Evolutionary conservation across 2,888 invertebrate species (phyloP), one percentile per base, ranked within the genome.

Genomic region (Lypha dubia): DNA sequence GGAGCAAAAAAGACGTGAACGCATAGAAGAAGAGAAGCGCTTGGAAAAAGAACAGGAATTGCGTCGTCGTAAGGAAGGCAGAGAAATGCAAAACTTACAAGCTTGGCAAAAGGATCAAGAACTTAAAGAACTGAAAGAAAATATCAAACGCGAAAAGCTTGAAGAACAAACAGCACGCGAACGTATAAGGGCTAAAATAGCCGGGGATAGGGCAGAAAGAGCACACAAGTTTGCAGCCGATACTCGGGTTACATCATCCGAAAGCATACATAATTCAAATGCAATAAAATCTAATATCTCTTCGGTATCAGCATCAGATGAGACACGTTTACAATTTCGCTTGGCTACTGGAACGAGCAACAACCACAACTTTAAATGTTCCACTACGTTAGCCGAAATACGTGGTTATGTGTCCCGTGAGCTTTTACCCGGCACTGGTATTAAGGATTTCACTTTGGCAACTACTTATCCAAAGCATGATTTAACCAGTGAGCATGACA

Each of bases 381-480:
- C 93, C 53, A 94, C 94, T 24, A 94, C 95, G 0, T 92, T 98
- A 3, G 93, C 93, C 0, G 93, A 94, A n/a, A 93, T 94, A 51
- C 92, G 93, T 5, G 88, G 88, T 22, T 93, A 92, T 87, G 92
- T 93, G 1, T 89, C 88, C 49, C 76, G 38, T 1, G 88, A 89
- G 77, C 63, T 92, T 74, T 60, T 92, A 83, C 77, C 89, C 71
- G 88, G 89, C 24, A 89, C 91, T 9, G 90, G 90, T n/a, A 89
- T 91, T 60, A 93, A 93, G 0, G 93, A 95, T 74, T 97, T 97
- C 89, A 93, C 94, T 0, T 93, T 98, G 81, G 96, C 96, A 84
- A 98, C 98, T 1, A 95, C 95, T 89, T 99, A 97, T 93, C 98
- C 99, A 17, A 95, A 95, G 90, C 97, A 96, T 92, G 94, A 98